Evolutionary conservation across 2,113 vertebrate genomes (phyloP), one percentile per base, ranked within the genome.

Genomic region (Rousettus leschenaultii): DNA sequence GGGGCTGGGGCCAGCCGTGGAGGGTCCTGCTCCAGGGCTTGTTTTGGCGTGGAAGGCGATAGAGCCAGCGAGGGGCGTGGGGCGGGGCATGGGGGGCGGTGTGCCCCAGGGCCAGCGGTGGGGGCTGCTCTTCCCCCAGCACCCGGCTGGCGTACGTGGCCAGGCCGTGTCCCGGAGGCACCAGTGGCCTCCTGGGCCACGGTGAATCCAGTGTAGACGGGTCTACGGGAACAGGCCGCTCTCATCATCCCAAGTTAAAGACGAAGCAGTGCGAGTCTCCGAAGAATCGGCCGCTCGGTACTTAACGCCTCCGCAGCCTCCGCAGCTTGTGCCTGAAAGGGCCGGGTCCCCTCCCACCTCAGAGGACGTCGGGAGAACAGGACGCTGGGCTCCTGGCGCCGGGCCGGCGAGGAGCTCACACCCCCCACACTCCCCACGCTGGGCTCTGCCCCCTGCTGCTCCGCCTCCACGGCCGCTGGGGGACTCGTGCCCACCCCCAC

Each of bases 91-190:
- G 57, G 24, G 10, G 10, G 53, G 53, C 14, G 53, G 53, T 55
- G 57, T 3, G 57, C 19, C 24, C 57, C 57, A 59, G 22, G 57
- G 19, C 57, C 57, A 24, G 22, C 6, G 8, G 57, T 59, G 8
- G 8, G 19, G 7, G 22, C 10, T 2, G 30, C 40, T 30, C 21
- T 33, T 19, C 9, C 22, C 15, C 18, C 30, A 2, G 38, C 7
- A 0, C 30, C 30, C 11, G 0, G 26, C 18, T 2, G 2, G 2
- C 22, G 70, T 0, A 2, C 0, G 3, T 0, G 0, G 28, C 13
- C 0, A 0, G 35, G 38, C 74, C 0, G 0, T 16, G 33, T 70
- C 53, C 61, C 4, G 0, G 68, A 3, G 30, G 53, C 35, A 15
- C 12, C 9, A 9, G 9, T 30, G 0, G 0, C 11, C 22, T 22